Base-by-base conservation (phyloP, 2,888 invertebrate species). In the Gonocerus acuteangulatus region DNA sequence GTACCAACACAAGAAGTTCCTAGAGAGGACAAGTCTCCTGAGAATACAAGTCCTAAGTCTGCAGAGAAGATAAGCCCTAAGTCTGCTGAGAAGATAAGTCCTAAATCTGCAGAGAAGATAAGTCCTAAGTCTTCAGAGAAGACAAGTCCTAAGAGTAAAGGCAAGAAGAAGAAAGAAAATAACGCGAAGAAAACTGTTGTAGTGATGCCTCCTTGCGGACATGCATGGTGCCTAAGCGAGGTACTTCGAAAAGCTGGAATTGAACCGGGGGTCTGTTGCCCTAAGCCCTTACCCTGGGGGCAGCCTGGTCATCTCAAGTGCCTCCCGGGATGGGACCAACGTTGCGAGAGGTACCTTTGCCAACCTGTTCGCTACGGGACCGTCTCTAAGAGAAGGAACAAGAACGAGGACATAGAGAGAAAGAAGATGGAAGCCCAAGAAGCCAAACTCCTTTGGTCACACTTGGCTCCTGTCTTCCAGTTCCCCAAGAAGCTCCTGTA, bases 401-500 rank as follows among this genome's bases (percentile, higher is more conserved):
- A 2, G 22, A 21, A 22, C 22, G 13, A 34, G 1, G 54, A 54
- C 42, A 19, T 22, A 9, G 54, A 54, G 15, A 18, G 54, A 0
- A 34, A 9, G 7, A 21, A 19, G 1, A 42, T 13, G 16, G 54
- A 54, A 4, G 0, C 34, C 2, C 21, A 15, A 2, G 54, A 54
- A 11, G 42, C 54, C 23, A 54, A 42, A 22, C 15, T 42, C 39
- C 42, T 54, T 2, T 54, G 54, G 54, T 54, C 54, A 13, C 42
- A 36, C n/a, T 13, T 54, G 2, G 1, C 18, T 2, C 54, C 54
- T 1, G 23, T 22, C 1, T 9, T 54, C 22, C 39, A 39, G n/a
- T 54, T 13, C 2, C 54, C 54, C 2, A 23, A 1, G 23, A 42
- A 23, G 1, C 54, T 36, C 23, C 22, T 22, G 1, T 54, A 54